Base-by-base conservation (phyloP, 2,113 vertebrate species). In the Eurystomus gularis region DNA sequence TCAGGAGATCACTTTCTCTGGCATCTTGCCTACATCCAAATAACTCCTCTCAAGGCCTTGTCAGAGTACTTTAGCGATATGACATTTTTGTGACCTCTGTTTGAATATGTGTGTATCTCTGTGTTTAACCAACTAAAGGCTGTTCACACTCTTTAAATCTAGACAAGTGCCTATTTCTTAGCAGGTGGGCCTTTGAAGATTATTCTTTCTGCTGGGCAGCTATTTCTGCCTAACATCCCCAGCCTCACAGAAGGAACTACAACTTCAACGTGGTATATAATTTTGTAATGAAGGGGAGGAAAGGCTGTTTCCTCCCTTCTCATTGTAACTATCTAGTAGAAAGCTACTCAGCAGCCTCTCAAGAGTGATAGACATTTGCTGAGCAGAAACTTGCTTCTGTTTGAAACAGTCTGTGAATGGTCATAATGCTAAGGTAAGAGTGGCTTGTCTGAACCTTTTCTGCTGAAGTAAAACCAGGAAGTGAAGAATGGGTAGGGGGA, bases 1-100 rank as follows among this genome's bases (percentile, higher is more conserved):
- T 84, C 65, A 79, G 70, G 83, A 91, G 60, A 88, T 72, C 77
- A 68, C 92, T 93, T 93, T 86, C 35, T 76, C 3, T 92, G 77
- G 79, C 61, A 52, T 82, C 52, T 68, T 79, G 82, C 90, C 69
- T 86, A 39, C 48, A 71, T 79, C 51, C 42, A 71, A 77, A 37
- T 39, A 93, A 60, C 52, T 84, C n/a, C 17, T 92, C 44, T 70
- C 17, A 57, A 73, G 77, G 51, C 28, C 46, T 81, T 90, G 24
- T 62, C 65, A 71, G 48, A 79, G 23, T 76, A 72, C 37, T 86
- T 89, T 17, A 52, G 77, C 65, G 65, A 40, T 71, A 52, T 61
- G 42, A 52, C 37, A 42, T 68, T 90, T 93, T 83, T 4, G 2
- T 28, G 17, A 61, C 17, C 15, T 86, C 12, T 66, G 21, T 78